Base-by-base conservation (phyloP, 2,797 vertebrate species). In the Siniperca scherzeri region DNA sequence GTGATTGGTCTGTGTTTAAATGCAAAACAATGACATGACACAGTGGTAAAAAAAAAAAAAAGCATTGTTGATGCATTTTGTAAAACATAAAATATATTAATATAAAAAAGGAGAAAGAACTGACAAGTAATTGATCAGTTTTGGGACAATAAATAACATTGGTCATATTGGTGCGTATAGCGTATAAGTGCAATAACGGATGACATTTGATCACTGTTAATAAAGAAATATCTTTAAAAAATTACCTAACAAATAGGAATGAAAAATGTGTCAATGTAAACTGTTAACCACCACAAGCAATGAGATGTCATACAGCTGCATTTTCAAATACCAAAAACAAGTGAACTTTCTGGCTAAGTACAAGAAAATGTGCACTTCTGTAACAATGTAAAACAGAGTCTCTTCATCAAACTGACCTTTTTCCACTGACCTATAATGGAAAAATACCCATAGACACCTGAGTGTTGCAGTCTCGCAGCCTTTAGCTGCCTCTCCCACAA, bases 101-200 rank as follows among this genome's bases (percentile, higher is more conserved):
- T 70, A 25, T 60, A n/a, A 22, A 77, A 62, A 77, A 44, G 17
- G 5, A 42, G 3, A 22, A 27, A 59, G 1, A 3, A 27, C 1
- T 44, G 11, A 56, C 2, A 12, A 12, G 53, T 53, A 53, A 73
- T 17, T 6, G 22, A 42, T 59, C 33, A 48, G 22, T 53, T 67
- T 48, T 38, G 11, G 27, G 14, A 52, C 42, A 75, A 75, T 72
- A 69, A 76, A 82, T 12, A 84, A n/a, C 27, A 55, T 30, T 30
- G 30, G 52, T 11, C 46, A 19, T 8, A 10, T 2, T 10, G 27
- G 30, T 64, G 50, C 27, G 42, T 6, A 17, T n/a, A 52, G n/a
- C 46, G 65, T 64, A 19, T 13, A 64, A 19, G 12, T 56, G 14
- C 13, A 74, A 17, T 22, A 65, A 78, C 40, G 56, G n/a, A 2